Percentiles rank a stretch among this genome's conserved stretches.
These are phyloP conservation scores for Montipora cactus DNA, from an alignment of 64 coral and sea anemone species.

Conservation along the genomic window DNA sequence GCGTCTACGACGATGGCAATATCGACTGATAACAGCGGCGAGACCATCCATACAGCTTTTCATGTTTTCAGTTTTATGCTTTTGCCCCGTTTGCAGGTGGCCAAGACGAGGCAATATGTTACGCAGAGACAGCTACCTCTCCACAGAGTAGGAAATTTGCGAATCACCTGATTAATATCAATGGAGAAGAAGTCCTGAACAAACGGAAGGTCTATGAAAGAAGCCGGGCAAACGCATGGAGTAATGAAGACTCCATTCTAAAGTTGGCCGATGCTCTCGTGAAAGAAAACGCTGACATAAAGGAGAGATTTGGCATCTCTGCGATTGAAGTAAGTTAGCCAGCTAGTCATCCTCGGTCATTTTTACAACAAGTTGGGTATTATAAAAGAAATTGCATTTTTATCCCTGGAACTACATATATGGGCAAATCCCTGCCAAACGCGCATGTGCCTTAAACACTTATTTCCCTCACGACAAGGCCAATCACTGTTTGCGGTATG, in stretches of 20 bases:
- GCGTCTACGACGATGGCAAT: too few relatives aligned
- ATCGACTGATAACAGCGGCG: too few relatives aligned
- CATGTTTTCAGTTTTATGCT: too few relatives aligned
- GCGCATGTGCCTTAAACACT: too few relatives aligned
- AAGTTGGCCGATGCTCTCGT: conserved; percentile 52
- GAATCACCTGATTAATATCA: conserved; percentile 76
- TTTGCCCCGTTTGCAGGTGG: conserved; percentile 31
- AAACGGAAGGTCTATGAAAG: conserved; percentile 77
- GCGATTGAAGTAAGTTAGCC: conserved; percentile 51
- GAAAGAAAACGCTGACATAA: conserved; percentile 54
- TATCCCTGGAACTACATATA: too few relatives aligned
- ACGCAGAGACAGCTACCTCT: conserved; percentile 71
- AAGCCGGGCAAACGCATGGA: conserved; percentile 77
- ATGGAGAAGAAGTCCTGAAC: conserved; percentile 76
- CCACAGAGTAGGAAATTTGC: conserved; percentile 68
- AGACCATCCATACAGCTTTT: too few relatives aligned
- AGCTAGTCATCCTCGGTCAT: background rate
- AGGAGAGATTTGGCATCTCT: conserved; percentile 23
- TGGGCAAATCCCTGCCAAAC: too few relatives aligned
- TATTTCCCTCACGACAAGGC: too few relatives aligned
- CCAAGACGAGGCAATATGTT: conserved; percentile 74
- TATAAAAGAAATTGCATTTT: too few relatives aligned
- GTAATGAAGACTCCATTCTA: conserved; percentile 55
- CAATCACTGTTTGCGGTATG: too few relatives aligned
- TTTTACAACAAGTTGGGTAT: too few relatives aligned